Evolutionary conservation across 2,888 invertebrate genomes (phyloP).

Genomic region (Drosophila diplacantha): DNA sequence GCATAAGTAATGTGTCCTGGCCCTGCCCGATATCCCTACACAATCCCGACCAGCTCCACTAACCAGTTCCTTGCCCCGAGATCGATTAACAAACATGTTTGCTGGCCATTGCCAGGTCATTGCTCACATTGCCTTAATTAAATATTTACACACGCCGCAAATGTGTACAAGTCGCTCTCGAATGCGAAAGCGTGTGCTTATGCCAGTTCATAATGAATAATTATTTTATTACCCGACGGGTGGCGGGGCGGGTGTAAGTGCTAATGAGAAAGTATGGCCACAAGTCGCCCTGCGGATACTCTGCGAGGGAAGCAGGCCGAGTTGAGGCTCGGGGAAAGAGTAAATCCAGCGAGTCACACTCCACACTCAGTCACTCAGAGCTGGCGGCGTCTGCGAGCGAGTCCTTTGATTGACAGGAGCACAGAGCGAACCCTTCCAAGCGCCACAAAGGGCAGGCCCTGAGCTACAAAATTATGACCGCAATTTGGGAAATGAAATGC

Average conservation of each 20-base stretch:
- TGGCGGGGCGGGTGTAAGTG: neutral
- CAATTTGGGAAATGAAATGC: slow-evolving; percentile 44
- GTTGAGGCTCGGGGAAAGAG: too few species aligned
- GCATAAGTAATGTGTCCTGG: too few species aligned
- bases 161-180: neutral
- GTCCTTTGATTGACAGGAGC: slow-evolving; percentile 13
- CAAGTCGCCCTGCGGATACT: slow-evolving; percentile 6
- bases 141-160: slow-evolving; percentile 32
- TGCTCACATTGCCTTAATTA: slow-evolving; percentile 23
- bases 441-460: slow-evolving; percentile 26
- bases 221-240: slow-evolving; percentile 36
- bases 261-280: neutral
- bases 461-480: slow-evolving; percentile 43
- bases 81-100: slow-evolving; percentile 34
- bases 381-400: neutral
- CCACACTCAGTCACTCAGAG: neutral
- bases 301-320: neutral
- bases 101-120: slow-evolving; percentile 25
- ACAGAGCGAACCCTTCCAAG: neutral
- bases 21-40: neutral
- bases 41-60: neutral
- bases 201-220: slow-evolving; percentile 41
- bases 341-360: slow-evolving; percentile 1
- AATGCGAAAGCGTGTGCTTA: slow-evolving; percentile 2
- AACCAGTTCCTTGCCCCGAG: neutral